Conservation (phyloP, 2,113 vertebrate genomes). For the Poecile atricapillus region DNA sequence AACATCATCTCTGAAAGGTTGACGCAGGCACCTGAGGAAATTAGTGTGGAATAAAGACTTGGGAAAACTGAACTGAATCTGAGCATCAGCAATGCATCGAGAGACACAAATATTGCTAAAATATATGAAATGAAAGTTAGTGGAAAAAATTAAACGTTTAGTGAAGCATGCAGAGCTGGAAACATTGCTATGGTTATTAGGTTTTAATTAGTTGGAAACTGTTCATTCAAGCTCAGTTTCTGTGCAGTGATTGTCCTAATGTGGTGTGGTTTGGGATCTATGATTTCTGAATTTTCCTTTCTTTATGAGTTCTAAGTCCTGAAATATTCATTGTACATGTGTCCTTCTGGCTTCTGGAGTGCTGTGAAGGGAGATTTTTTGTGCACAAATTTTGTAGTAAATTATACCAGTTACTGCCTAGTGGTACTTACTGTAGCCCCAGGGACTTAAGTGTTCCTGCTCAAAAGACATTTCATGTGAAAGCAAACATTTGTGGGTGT, state of each 20-base stretch:
- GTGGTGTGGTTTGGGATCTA: not conserved
- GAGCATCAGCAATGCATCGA: not conserved
- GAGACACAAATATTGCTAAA: not conserved
- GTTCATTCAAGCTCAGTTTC: not conserved
- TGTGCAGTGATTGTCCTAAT: not conserved
- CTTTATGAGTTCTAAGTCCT: not conserved
- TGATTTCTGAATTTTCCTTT: not conserved
- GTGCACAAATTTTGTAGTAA: not conserved
- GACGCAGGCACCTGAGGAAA: not conserved
- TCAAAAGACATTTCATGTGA: not conserved
- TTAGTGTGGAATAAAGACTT: not conserved
- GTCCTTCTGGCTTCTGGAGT: not conserved
- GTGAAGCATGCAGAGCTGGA: not conserved
- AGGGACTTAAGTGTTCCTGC: not conserved
- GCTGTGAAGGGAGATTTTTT: not conserved
- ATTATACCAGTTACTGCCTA: not conserved
- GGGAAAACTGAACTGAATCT: not conserved
- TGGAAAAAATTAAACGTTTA: not conserved
- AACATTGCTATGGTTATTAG: not conserved
- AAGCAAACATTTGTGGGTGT: not conserved
- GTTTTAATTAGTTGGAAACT: conserved; percentile 17
- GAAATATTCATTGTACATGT: not conserved
- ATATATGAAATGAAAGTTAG: not conserved
- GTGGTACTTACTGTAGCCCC: not conserved
- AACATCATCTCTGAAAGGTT: not conserved